Evolutionary conservation across 2,888 invertebrate species (phyloP).

Genomic region (Sesamia inferens): DNA sequence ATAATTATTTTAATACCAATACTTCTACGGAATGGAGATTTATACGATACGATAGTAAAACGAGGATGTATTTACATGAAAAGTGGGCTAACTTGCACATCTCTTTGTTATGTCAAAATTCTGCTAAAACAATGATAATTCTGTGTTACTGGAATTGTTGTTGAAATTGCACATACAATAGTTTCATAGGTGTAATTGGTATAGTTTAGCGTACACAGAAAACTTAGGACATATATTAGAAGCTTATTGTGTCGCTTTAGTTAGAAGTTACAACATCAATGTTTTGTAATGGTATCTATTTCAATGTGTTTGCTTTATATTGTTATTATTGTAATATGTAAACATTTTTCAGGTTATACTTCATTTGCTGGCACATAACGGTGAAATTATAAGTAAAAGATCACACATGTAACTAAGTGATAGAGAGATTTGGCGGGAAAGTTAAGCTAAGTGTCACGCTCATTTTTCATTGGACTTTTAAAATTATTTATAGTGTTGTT

Average conservation of each 20-base stretch:
- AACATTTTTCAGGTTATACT: not conserved
- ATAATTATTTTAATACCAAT: not conserved
- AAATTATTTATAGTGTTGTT: too few species aligned
- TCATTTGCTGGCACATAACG: too few species aligned
- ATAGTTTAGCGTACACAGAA: conserved; percentile 27
- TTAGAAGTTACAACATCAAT: conserved; percentile 37
- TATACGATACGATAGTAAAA: too few species aligned
- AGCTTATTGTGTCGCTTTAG: conserved; percentile 46
- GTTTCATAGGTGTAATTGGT: conserved; percentile 24
- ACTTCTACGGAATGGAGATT: not conserved
- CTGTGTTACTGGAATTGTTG: conserved; percentile 24
- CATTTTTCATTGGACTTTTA: too few species aligned
- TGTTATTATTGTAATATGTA: not conserved
- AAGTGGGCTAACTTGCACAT: conserved; percentile 2
- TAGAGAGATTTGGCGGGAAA: too few species aligned
- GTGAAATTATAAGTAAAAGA: too few species aligned
- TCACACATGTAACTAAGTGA: too few species aligned
- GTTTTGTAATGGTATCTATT: conserved; percentile 21
- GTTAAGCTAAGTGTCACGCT: too few species aligned
- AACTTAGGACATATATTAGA: conserved; percentile 51
- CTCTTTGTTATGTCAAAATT: conserved; percentile 29
- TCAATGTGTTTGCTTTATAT: conserved; percentile 2
- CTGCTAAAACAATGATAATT: conserved; percentile 37
- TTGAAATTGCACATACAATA: conserved; percentile 39
- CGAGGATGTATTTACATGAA: too few species aligned